A percentile compares a stretch with the other conserved stretches of the same genome.
These are phyloP conservation scores for Hormiphora californensis DNA, from an alignment of 37 sponge, comb jelly and placozoan species.

Conservation along the genomic window DNA sequence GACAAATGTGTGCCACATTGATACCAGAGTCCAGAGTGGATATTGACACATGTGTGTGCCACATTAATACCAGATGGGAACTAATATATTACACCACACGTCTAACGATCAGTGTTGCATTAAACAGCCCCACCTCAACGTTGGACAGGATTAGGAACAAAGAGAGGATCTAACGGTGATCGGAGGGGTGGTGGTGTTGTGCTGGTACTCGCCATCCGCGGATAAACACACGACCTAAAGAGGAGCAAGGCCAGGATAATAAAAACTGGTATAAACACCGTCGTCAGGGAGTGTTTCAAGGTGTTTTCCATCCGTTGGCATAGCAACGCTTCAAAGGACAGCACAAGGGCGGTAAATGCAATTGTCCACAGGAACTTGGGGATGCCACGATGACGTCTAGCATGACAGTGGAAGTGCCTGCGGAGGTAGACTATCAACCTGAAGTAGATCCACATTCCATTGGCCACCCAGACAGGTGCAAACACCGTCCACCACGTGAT, in stretches of 20 bases:
- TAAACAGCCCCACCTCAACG: too few species aligned
- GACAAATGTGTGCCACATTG: too few species aligned
- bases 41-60: too few species aligned
- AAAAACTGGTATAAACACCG: conserved; percentile 33
- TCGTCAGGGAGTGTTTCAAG: conserved; percentile 29
- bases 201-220: conserved; percentile 12
- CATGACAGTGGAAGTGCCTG: conserved; percentile 4
- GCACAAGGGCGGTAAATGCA: conserved; percentile 24
- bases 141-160: too few species aligned
- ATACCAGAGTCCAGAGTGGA: too few species aligned
- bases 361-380: conserved; percentile 47
- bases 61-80: too few species aligned
- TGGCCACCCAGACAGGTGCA: conserved; percentile 7
- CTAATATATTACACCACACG: too few species aligned
- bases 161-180: too few species aligned
- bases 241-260: conserved; percentile 16
- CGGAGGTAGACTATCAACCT: conserved; percentile 37
- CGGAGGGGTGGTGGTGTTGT: too few species aligned
- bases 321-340: conserved; percentile 17
- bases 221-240: conserved; percentile 32
- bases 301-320: conserved; percentile 3
- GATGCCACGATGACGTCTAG: conserved; percentile 26
- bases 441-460: conserved; percentile 51
- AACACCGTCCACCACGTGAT: conserved; percentile 45
- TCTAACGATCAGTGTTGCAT: too few species aligned